phyloP scores from a whole-genome alignment of 2,113 vertebrate genomes.

The Erythrolamprus reginae region DNA sequence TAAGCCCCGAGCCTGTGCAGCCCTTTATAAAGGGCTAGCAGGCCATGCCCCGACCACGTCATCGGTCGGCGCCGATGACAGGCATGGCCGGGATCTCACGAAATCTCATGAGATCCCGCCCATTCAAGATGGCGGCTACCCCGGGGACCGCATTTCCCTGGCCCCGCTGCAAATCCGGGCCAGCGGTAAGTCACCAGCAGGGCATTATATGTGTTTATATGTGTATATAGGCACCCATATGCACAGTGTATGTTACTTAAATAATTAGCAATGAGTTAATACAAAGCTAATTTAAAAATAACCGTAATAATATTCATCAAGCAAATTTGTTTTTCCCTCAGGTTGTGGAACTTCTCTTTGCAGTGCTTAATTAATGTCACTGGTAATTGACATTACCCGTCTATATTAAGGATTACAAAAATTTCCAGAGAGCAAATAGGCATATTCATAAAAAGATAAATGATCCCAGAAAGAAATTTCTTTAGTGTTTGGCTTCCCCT shows the following conservation, averaged over 20 bases:
- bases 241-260: neutral
- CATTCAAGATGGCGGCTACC: too few species aligned
- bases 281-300: neutral
- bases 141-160: too few species aligned
- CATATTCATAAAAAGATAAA: neutral
- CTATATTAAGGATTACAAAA: neutral
- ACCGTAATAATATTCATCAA: neutral
- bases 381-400: neutral
- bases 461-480: neutral
- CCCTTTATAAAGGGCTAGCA: too few species aligned
- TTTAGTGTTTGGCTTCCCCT: neutral
- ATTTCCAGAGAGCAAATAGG: neutral
- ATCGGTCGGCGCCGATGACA: too few species aligned
- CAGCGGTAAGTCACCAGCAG: too few species aligned
- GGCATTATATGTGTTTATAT: neutral
- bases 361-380: neutral
- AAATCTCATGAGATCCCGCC: too few species aligned
- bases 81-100: too few species aligned
- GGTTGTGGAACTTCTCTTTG: neutral
- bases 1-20: too few species aligned
- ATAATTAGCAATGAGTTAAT: neutral
- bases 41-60: too few species aligned
- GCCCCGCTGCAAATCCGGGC: too few species aligned
- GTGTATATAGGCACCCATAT: neutral
- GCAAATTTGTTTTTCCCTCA: neutral